These are phyloP conservation scores for Drosophila seclusa DNA, from an alignment of 2,888 invertebrate genomes.

Conservation along the genomic window DNA sequence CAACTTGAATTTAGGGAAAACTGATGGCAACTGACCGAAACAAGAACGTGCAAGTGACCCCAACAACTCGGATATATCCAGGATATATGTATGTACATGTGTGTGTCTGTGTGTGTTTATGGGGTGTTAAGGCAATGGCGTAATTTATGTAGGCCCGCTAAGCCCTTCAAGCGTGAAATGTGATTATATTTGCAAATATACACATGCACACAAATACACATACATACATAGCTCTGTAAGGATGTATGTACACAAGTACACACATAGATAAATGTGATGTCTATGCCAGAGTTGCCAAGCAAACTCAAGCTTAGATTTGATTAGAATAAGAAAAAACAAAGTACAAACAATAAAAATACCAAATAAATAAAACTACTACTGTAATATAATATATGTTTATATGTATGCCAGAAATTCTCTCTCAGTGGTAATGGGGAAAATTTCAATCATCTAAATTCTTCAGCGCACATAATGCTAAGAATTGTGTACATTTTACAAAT, in stretches of 20 bases:
- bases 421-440: background rate
- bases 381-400: background rate
- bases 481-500: background rate
- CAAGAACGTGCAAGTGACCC: conserved; percentile 71
- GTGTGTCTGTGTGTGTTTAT: background rate
- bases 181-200: conserved; percentile 63
- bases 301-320: background rate
- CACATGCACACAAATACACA: background rate
- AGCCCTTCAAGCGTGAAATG: conserved; percentile 72
- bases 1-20: conserved; percentile 34
- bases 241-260: conserved; percentile 1
- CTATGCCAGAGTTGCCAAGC: conserved; percentile 36
- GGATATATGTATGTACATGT: conserved; percentile 1
- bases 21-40: conserved; percentile 14
- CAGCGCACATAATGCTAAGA: background rate
- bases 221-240: conserved; percentile 16
- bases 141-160: conserved; percentile 74
- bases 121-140: conserved; percentile 52
- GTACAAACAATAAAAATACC: background rate
- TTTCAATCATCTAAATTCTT: background rate
- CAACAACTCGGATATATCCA: conserved; percentile 29
- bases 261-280: background rate
- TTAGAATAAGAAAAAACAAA: background rate
- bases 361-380: background rate
- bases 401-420: background rate